These are phyloP conservation scores for Phoxinus phoxinus DNA, from an alignment of 2,113 vertebrate species.

Conservation along the genomic window DNA sequence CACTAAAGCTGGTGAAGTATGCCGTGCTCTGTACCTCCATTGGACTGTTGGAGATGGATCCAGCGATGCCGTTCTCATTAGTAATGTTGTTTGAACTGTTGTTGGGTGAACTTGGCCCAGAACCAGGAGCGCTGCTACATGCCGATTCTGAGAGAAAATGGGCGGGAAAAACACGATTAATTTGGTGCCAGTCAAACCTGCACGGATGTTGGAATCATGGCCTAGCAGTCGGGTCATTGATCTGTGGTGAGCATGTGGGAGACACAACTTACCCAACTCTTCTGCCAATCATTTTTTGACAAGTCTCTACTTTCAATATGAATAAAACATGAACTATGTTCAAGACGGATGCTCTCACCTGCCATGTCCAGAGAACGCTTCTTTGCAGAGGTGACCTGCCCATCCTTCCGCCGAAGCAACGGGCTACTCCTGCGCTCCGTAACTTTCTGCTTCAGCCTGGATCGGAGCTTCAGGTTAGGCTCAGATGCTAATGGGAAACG, in stretches of 20 bases:
- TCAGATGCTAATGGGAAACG: conserved; percentile 83
- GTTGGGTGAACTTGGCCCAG: conserved; percentile 96
- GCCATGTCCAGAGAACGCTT: conserved; percentile 92
- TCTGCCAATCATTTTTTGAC: neutral
- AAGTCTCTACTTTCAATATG: neutral
- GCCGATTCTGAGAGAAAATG: conserved; percentile 82
- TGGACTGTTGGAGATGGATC: conserved; percentile 80
- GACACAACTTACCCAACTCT: neutral
- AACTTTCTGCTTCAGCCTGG: conserved; percentile 96
- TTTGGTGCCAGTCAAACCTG: neutral
- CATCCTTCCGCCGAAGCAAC: conserved; percentile 90
- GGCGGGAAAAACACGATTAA: neutral
- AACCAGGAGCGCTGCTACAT: conserved; percentile 96
- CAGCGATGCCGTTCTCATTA: conserved; percentile 86
- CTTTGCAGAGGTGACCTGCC: conserved; percentile 85
- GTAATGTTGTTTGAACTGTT: conserved; percentile 97
- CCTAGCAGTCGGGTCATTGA: neutral
- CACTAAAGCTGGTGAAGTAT: neutral
- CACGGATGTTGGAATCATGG: neutral
- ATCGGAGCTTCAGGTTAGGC: conserved; percentile 96
- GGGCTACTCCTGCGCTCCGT: conserved; percentile 95
- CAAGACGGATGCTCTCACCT: conserved; percentile 69
- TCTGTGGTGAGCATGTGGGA: neutral
- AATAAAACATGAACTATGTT: neutral
- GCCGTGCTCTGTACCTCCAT: conserved; percentile 82